phyloP scores from a whole-genome alignment of 1,140 invertebrate species.

The Ganaspis sp. region DNA sequence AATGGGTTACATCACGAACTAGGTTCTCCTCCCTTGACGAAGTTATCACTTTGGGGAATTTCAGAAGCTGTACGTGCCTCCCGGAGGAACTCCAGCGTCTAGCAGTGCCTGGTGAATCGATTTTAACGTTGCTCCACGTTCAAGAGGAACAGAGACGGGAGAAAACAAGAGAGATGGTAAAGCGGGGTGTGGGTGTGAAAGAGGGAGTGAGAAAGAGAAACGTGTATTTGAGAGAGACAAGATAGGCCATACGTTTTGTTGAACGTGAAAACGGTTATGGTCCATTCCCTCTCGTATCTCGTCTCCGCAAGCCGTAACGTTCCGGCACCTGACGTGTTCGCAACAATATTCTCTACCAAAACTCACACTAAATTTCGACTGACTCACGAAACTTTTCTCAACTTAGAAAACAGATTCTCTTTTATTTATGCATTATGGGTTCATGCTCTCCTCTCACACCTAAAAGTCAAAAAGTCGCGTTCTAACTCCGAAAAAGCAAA shows the following conservation, averaged over 20 bases:
- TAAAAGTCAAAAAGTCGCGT: background rate
- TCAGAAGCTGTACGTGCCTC: conserved; percentile 42
- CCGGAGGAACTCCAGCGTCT: conserved; percentile 41
- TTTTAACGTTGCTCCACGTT: conserved; percentile 38
- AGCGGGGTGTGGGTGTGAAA: conserved; percentile 22
- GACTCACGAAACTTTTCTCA: background rate
- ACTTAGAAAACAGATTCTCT: background rate
- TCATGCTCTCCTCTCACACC: background rate
- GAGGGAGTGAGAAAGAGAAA: conserved; percentile 36
- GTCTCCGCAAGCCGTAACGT: conserved; percentile 17
- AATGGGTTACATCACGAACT: conserved; percentile 53
- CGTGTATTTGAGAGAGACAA: background rate
- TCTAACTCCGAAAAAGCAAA: background rate
- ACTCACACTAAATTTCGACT: background rate
- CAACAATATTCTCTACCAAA: background rate
- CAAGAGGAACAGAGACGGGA: conserved; percentile 30
- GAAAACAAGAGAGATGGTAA: conserved; percentile 32
- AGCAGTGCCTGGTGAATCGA: conserved; percentile 50
- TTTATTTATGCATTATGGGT: background rate
- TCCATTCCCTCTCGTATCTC: conserved; percentile 29
- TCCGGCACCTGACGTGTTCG: conserved; percentile 18
- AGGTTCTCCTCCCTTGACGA: conserved; percentile 55
- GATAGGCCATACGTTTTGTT: conserved; percentile 20
- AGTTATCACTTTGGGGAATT: conserved; percentile 56
- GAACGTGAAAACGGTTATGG: conserved; percentile 26